Evolutionary conservation across 2,797 vertebrate genomes (phyloP), one percentile per base, ranked within the genome.

Genomic region (Enteromius unitaeniatus): DNA sequence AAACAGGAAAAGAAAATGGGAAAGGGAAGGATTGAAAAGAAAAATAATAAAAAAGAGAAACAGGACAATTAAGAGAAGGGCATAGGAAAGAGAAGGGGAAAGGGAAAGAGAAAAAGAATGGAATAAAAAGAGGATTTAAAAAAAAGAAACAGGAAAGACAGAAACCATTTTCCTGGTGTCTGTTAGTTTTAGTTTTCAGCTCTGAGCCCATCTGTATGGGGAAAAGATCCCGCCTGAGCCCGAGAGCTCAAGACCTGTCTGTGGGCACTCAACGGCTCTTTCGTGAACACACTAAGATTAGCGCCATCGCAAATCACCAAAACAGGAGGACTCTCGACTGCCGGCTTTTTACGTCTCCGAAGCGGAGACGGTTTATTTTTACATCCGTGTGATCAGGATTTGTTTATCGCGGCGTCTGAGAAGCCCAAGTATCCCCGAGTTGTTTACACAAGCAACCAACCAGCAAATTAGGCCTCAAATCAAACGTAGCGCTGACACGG

Each of bases 401-500:
- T 92, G 90, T 92, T 94, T 93, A 92, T 93, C 85, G 86, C 88
- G 51, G 88, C n/a, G 78, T 84, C 90, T 90, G 92, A 94, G 93
- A 88, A 51, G 86, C 85, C 90, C 89, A 91, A 93, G 94, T 92
- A 91, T 90, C 90, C 88, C 69, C 86, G 89, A 92, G 91, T 83
- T 94, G 89, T 95, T 95, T 96, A 92, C 94, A 93, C 90, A 92
- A 86, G 87, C 92, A 94, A 93, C 91, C 92, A 90, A 89, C 89
- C 90, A 74, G 88, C 89, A 93, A 93, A 94, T 90, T 90, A 91
- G 90, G 89, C 92, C 91, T 94, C 92, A 90, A 95, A 89, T 90
- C 83, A 78, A 92, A 89, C 88, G 93, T 84, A 88, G 94, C 88
- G 81, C 86, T 88, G 93, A 93, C 91, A 93, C 86, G 75, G 83